Base-by-base conservation (phyloP, 1,140 invertebrate species). In the Ceratoteleas bidentatus region DNA sequence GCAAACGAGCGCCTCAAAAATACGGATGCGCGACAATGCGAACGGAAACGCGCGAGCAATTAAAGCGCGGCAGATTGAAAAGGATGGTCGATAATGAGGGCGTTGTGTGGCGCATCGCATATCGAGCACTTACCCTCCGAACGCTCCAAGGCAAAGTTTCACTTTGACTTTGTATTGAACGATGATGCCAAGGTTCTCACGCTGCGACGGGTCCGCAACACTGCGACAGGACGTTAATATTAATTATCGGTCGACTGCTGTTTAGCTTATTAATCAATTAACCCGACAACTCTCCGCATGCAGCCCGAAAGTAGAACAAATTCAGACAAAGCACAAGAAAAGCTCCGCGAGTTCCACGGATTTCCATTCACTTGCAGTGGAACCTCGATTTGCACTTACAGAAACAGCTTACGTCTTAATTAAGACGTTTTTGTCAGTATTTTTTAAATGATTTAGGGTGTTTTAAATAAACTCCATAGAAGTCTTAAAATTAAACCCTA, bases 111-210 rank as follows among this genome's bases (percentile, higher is more conserved):
- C 65, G 40, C 45, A 36, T 7, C 11, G 7, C 49, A 50, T 70
- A 79, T 79, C 68, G 57, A 66, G 56, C 40, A 92, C 95, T 95
- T 93, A 98, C 96, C 97, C 98, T 89, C 96, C 97, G 49, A 99
- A 93, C 83, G 98, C 94, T 79, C 98, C 97, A 56, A 99, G 93
- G 86, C 97, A 97, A 60, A 99, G 94, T 93, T 99, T 98, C 60
- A 99, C 99, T 94, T 99, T 99, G 9, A 99, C 98, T 93, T 98
- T 99, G 92, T 99, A 99, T 91, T 99, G 98, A 56, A 99, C 99
- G 90, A 99, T 98, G 85, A 99, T 99, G 56, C 98, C 99, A 85
- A 99, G 94, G 90, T 98, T 98, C 92, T 99, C 98, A 85, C 97
- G 95, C 89, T 98, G 96, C 82, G 95, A 93, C 53, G 96, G 95